These are phyloP conservation scores for Hyposoter dolosus DNA, from an alignment of 2,888 invertebrate genomes.

Conservation along the genomic window DNA sequence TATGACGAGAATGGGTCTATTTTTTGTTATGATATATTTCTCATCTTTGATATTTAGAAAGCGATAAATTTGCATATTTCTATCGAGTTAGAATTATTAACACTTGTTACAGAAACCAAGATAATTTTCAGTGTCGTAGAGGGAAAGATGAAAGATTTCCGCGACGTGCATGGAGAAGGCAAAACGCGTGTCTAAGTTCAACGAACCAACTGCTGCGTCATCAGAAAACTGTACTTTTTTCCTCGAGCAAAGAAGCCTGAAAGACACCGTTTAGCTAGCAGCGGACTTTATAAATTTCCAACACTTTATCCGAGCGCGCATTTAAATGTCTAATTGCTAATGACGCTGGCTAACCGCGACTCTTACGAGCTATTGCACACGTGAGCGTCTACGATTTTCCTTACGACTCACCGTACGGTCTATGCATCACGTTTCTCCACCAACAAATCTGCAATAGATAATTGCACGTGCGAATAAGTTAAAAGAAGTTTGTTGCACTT, in stretches of 20 bases:
- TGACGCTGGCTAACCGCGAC: background rate
- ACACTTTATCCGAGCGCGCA: background rate
- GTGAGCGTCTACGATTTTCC: background rate
- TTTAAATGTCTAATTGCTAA: slow-evolving; percentile 4
- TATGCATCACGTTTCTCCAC: background rate
- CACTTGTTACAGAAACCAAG: background rate
- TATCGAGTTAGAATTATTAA: background rate
- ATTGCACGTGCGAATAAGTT: slow-evolving; percentile 6
- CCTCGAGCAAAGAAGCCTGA: background rate
- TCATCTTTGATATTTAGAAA: background rate
- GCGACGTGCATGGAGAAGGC: background rate
- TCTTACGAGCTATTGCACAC: slow-evolving; percentile 7
- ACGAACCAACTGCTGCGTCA: background rate
- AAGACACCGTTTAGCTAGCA: background rate
- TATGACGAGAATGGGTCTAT: background rate
- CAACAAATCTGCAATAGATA: background rate
- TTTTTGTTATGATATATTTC: background rate
- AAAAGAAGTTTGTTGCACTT: background rate
- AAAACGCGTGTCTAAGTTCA: background rate
- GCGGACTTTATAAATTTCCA: background rate
- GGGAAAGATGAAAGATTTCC: background rate
- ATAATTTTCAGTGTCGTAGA: background rate
- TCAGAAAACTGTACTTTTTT: background rate
- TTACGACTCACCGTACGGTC: background rate
- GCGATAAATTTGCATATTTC: background rate